Evolutionary conservation across 1,140 invertebrate species (phyloP), one percentile per base, ranked within the genome.

Genomic region (Cydia strobilella): DNA sequence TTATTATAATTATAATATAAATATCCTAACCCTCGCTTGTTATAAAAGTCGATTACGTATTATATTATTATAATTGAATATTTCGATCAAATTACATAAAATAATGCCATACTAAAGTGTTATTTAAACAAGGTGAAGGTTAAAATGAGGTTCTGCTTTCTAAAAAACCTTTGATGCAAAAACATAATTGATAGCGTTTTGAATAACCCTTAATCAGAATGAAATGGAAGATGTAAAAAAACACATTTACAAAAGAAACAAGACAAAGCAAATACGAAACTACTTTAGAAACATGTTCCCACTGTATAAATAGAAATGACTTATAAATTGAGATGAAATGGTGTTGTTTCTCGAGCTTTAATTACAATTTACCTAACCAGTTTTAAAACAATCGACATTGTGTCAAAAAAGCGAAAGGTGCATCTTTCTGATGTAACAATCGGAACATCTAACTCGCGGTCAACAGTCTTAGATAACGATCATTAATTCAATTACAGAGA

Each of bases 401-500:
- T 59, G 54, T 59, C 54, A 59, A 59, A 59, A 80, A 79, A 82
- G 79, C 74, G 81, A 86, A 83, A 81, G 65, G 25, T 66, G 51
- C 77, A 74, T 51, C 74, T 75, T 78, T 76, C 74, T 86, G 82
- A 86, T 65, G 80, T 73, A 85, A 86, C 59, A 35, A 35, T 69
- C 65, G 23, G 31, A 69, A 69, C 39, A 59, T 35, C 65, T 73
- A 23, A 77, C 79, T 78, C 65, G 65, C 66, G 75, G 27, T 74
- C 75, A 75, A 74, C 75, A 74, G 73, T 72, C 18, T 82, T 81
- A 79, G 82, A 82, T 85, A 80, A 83, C 75, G 72, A 78, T 81
- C 74, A 78, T 85, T 78, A 83, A 80, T 80, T 84, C 81, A 84
- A 80, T 84, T 81, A 79, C 75, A 78, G 72, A 69, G 31, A 69